phyloP scores from a whole-genome alignment of 2,888 invertebrate genomes.

The Scrobipalpa atriplicella region DNA sequence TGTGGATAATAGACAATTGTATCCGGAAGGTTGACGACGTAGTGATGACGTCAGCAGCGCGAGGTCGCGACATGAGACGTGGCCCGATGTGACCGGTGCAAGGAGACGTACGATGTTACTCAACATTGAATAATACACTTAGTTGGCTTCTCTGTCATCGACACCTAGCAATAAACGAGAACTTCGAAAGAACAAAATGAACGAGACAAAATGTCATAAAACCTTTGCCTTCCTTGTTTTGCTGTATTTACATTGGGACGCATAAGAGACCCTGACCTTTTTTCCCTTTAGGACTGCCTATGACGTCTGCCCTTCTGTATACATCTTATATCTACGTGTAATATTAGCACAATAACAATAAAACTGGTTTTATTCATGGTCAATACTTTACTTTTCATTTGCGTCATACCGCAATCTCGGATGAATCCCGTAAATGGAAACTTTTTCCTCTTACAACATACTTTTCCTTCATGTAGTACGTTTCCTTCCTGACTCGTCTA shows the following conservation, averaged over 20 bases:
- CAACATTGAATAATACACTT: constrained; percentile 16
- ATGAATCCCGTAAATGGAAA: background rate
- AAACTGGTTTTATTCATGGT: constrained; percentile 19
- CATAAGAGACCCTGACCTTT: background rate
- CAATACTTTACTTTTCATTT: constrained; percentile 16
- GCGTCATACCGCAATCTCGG: constrained; percentile 9
- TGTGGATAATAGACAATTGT: constrained; percentile 46
- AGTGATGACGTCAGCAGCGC: constrained; percentile 52
- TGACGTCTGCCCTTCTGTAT: background rate
- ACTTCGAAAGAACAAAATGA: too few species aligned
- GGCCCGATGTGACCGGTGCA: constrained; percentile 41
- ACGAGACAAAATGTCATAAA: too few species aligned
- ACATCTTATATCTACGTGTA: background rate
- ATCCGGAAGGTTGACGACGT: constrained; percentile 42
- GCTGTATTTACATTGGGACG: background rate
- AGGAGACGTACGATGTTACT: constrained; percentile 5
- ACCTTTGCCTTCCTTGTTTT: background rate
- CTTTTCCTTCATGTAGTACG: background rate
- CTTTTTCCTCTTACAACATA: constrained; percentile 14
- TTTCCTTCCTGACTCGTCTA: background rate
- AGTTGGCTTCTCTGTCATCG: background rate
- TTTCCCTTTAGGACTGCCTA: constrained; percentile 8
- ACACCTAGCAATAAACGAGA: background rate
- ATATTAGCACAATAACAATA: constrained; percentile 14
- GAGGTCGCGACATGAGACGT: constrained; percentile 56